A percentile compares a stretch with the other conserved stretches of the same genome.
These are phyloP conservation scores for Drosophila sulfurigaster DNA, from an alignment of 1,140 invertebrate genomes.

Conservation along the genomic window DNA sequence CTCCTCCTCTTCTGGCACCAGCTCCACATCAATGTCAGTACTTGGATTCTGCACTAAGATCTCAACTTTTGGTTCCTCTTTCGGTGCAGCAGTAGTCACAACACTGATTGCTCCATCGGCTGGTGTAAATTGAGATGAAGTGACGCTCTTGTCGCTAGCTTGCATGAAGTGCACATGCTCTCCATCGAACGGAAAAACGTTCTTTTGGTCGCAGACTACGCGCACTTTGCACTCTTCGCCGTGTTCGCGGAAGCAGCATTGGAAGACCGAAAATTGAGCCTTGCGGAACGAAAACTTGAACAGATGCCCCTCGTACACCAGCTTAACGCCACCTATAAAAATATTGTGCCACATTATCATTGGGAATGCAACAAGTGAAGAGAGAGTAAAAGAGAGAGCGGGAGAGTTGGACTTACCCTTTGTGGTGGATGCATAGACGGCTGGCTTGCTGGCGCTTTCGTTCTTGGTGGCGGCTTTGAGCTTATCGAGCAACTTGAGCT, in stretches of 20 bases:
- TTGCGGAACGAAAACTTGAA: constrained; percentile 80
- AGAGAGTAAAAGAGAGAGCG: no score
- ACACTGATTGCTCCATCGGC: constrained; percentile 33
- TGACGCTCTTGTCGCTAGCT: constrained; percentile 80
- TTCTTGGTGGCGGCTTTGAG: constrained; percentile 61
- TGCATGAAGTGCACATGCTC: constrained; percentile 78
- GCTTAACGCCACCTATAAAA: constrained; percentile 72
- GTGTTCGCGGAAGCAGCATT: constrained; percentile 80
- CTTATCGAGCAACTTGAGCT: constrained; percentile 67
- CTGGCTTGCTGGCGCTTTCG: constrained; percentile 60
- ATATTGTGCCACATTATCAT: not conserved
- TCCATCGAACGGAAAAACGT: constrained; percentile 76
- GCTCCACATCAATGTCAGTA: not conserved
- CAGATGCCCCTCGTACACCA: constrained; percentile 76
- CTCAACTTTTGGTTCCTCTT: constrained; percentile 38
- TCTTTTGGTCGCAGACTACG: constrained; percentile 78
- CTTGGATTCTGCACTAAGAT: constrained; percentile 27
- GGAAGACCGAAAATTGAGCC: constrained; percentile 76
- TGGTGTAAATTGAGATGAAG: constrained; percentile 72
- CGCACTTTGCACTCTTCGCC: constrained; percentile 78
- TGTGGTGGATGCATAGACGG: constrained; percentile 77
- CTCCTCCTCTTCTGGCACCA: constrained; percentile 1
- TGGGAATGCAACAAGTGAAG: constrained; percentile 41
- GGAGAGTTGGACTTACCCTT: constrained; percentile 60
- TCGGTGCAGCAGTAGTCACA: not conserved